These are phyloP conservation scores for Pseudocheirus occidentalis DNA, from an alignment of 2,797 vertebrate species.

Conservation along the genomic window DNA sequence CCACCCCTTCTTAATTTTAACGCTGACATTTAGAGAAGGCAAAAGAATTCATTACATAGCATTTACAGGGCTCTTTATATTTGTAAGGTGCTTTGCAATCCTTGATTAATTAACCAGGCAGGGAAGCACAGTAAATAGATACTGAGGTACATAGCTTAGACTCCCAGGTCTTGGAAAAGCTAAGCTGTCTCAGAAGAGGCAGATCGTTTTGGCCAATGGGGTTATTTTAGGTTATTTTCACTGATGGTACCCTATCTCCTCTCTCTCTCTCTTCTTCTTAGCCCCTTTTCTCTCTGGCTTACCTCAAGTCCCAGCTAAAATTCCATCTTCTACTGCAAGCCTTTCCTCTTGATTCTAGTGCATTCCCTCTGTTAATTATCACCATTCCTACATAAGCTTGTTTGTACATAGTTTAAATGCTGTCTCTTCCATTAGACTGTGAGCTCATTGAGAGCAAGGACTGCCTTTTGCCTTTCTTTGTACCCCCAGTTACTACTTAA, in stretches of 20 bases:
- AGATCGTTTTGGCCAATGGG: constrained; percentile 47
- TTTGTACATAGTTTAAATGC: background rate
- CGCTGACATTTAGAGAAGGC: constrained; percentile 56
- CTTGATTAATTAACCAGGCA: constrained; percentile 67
- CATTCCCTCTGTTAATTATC: background rate
- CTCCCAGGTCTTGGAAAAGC: constrained; percentile 43
- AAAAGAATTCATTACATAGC: constrained; percentile 55
- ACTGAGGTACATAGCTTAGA: constrained; percentile 34
- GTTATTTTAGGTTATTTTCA: background rate
- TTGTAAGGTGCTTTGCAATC: constrained; percentile 58
- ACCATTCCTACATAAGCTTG: background rate
- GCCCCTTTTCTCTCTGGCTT: background rate
- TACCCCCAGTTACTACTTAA: background rate
- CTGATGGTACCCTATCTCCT: background rate
- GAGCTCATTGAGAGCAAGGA: background rate
- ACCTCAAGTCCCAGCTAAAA: background rate
- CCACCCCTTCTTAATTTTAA: constrained; percentile 53
- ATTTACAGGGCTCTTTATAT: constrained; percentile 60
- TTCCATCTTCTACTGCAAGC: background rate
- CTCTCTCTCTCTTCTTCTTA: background rate
- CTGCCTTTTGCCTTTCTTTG: background rate
- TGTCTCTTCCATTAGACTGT: background rate
- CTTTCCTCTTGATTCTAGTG: background rate
- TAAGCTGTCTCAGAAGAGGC: background rate
- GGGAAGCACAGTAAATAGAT: constrained; percentile 62